Evolutionary conservation across 1,140 invertebrate species (phyloP).

Genomic region (Drosophila murphyi): DNA sequence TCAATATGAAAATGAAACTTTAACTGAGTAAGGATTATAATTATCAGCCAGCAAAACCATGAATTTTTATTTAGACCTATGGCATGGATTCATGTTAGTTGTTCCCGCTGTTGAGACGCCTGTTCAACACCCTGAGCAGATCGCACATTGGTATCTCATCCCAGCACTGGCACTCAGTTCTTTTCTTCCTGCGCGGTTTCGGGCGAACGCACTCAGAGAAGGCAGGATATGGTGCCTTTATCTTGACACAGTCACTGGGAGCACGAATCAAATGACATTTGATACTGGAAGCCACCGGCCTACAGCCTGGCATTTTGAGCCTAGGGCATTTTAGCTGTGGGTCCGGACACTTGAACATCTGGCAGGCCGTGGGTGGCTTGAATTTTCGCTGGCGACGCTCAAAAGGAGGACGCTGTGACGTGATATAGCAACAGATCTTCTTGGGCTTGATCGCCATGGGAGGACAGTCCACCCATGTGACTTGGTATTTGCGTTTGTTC

Average conservation of each 20-base stretch:
- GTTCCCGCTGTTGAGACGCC: neutral
- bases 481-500: conserved; percentile 55
- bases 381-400: conserved; percentile 32
- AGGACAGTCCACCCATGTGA: conserved; percentile 69
- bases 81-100: conserved; percentile 6
- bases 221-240: conserved; percentile 42
- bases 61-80: neutral
- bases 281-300: neutral
- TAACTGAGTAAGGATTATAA: too few species aligned
- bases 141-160: conserved; percentile 4
- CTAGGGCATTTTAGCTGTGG: conserved; percentile 1
- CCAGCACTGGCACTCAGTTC: conserved; percentile 29
- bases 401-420: neutral
- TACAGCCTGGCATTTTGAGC: conserved; percentile 15
- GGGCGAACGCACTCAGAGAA: conserved; percentile 39
- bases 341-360: neutral
- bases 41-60: too few species aligned
- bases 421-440: conserved; percentile 56
- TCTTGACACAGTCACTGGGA: conserved; percentile 18
- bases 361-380: conserved; percentile 20
- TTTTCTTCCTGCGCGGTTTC: neutral
- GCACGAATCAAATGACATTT: conserved; percentile 1
- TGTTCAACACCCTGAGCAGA: neutral
- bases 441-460: conserved; percentile 56
- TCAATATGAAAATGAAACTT: too few species aligned